Evolutionary conservation across 2,888 invertebrate genomes (phyloP).

Genomic region (Podotricha telesiphe): DNA sequence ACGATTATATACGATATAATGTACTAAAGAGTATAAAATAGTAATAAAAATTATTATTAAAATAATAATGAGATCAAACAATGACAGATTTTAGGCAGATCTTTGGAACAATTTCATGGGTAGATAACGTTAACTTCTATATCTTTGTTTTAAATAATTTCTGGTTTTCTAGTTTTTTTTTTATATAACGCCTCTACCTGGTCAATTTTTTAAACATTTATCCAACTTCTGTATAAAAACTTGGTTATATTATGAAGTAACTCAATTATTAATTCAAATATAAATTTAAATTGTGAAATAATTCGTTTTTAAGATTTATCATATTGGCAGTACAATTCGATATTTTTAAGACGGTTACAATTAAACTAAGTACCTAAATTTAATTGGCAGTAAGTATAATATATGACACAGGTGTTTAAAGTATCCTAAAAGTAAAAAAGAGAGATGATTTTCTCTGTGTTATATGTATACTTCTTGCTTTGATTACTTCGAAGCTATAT

Average conservation of each 20-base stretch:
- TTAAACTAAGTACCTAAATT: slow-evolving; percentile 22
- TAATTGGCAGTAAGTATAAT: slow-evolving; percentile 18
- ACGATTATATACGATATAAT: slow-evolving; percentile 44
- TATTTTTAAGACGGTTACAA: slow-evolving; percentile 8
- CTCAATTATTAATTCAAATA: slow-evolving; percentile 26
- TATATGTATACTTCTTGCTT: too few relatives aligned
- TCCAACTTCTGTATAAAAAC: slow-evolving; percentile 39
- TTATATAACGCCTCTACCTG: slow-evolving; percentile 34
- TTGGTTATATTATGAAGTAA: slow-evolving; percentile 30
- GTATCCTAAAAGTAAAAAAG: not conserved
- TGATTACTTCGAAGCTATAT: not conserved
- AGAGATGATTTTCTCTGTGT: not conserved
- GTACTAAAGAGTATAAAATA: slow-evolving; percentile 64
- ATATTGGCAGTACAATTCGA: slow-evolving; percentile 11
- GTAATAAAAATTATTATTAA: slow-evolving; percentile 68
- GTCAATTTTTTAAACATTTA: slow-evolving; percentile 35
- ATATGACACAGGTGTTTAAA: slow-evolving; percentile 1
- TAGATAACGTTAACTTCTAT: slow-evolving; percentile 45
- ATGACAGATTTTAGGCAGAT: slow-evolving; percentile 82
- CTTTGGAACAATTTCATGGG: slow-evolving; percentile 78
- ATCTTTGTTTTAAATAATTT: slow-evolving; percentile 21
- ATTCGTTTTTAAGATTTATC: not conserved
- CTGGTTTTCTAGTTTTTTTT: slow-evolving; percentile 27
- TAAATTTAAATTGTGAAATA: slow-evolving; percentile 2
- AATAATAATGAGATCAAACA: slow-evolving; percentile 83